A percentile compares a stretch with the other conserved stretches of the same genome.
phyloP scores from a whole-genome alignment of 1,140 invertebrate genomes.

The Ptiloglossa arizonensis region DNA sequence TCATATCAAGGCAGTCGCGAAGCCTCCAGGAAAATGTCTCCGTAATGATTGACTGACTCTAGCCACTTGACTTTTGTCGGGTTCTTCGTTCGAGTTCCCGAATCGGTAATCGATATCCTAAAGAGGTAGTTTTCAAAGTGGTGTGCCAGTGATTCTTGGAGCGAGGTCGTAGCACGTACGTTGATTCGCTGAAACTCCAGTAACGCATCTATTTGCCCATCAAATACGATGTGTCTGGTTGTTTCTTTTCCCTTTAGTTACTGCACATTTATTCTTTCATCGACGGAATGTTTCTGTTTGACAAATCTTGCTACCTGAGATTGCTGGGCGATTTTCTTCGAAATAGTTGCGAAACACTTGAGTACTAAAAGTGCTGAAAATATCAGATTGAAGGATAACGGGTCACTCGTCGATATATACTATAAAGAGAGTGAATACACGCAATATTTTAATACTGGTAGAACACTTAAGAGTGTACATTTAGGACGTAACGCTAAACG shows the following conservation, averaged over 20 bases:
- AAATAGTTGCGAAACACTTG: too few relatives aligned
- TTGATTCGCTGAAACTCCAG: not conserved
- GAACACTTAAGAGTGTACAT: too few relatives aligned
- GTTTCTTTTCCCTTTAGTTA: not conserved
- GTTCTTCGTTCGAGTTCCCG: not conserved
- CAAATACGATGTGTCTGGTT: not conserved
- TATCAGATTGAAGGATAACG: too few relatives aligned
- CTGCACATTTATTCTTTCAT: not conserved
- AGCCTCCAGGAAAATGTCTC: not conserved
- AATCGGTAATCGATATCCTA: constrained; percentile 1
- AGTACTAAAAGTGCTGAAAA: too few relatives aligned
- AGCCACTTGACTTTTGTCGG: not conserved
- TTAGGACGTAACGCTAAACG: too few relatives aligned
- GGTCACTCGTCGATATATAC: too few relatives aligned
- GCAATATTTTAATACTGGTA: too few relatives aligned
- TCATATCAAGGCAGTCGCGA: not conserved
- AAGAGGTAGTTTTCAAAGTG: not conserved
- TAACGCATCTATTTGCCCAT: not conserved
- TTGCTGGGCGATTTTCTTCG: too few relatives aligned
- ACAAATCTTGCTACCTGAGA: too few relatives aligned
- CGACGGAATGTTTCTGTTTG: not conserved
- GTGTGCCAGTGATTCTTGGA: not conserved
- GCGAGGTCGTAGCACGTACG: not conserved
- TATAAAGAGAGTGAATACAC: too few relatives aligned
- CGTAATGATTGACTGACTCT: not conserved